Conservation (phyloP, 2,113 vertebrate genomes). For the cat (Felis catus) region DNA sequence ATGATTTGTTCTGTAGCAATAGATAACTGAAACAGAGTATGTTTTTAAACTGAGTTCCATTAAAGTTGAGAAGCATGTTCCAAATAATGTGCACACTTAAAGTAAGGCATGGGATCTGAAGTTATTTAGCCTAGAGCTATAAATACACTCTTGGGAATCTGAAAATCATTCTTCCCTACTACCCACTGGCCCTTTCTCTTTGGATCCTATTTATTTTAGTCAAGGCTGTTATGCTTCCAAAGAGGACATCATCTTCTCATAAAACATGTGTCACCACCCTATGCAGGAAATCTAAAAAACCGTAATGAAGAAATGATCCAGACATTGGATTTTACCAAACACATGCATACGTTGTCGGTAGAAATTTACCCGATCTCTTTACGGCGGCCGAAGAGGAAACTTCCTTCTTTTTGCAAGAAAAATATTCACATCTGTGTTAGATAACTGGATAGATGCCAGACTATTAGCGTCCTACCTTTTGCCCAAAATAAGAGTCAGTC, state of each 20-base stretch:
- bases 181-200: not conserved
- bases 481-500: not conserved
- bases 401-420: not conserved
- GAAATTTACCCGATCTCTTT: not conserved
- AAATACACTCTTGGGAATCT: not conserved
- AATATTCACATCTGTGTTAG: not conserved
- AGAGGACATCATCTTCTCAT: not conserved
- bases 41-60: not conserved
- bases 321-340: not conserved
- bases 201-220: not conserved
- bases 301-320: not conserved
- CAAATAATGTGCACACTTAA: not conserved
- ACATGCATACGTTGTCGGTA: not conserved
- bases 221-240: not conserved
- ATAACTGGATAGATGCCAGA: not conserved
- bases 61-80: not conserved
- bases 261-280: not conserved
- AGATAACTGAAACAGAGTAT: not conserved
- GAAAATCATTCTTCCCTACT: not conserved
- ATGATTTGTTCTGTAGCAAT: not conserved
- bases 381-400: not conserved
- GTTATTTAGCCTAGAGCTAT: slow-evolving; percentile 17
- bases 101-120: not conserved
- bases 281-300: not conserved
- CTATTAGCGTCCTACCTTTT: not conserved